Evolutionary conservation across 2,888 invertebrate species (phyloP).

Genomic region (Drosophila affinis): DNA sequence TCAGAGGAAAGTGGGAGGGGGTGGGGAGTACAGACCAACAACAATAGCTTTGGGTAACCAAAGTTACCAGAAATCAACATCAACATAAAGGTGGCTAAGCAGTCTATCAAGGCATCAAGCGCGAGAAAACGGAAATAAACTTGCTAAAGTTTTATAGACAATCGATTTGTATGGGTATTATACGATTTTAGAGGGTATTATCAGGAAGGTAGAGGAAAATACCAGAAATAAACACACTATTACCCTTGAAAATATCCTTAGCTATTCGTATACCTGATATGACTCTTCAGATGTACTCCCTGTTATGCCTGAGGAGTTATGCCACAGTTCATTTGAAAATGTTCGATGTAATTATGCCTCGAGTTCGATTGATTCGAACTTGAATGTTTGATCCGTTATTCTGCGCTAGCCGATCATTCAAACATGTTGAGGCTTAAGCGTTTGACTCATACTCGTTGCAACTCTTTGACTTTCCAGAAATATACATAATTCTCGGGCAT

Average conservation of each 20-base stretch:
- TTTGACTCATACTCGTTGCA: neutral
- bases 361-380: too few relatives aligned
- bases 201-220: too few relatives aligned
- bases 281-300: neutral
- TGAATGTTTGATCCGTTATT: too few relatives aligned
- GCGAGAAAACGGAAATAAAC: neutral
- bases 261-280: neutral
- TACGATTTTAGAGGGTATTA: too few relatives aligned
- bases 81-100: neutral
- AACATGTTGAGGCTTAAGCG: too few relatives aligned
- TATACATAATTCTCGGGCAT: too few relatives aligned
- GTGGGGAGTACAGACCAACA: neutral
- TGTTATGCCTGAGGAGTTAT: too few relatives aligned
- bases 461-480: neutral
- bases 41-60: neutral
- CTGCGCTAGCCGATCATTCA: too few relatives aligned
- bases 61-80: slow-evolving; percentile 1
- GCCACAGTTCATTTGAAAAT: too few relatives aligned
- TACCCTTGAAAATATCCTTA: neutral
- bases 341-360: too few relatives aligned
- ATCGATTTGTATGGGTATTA: neutral
- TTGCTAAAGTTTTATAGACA: neutral
- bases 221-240: too few relatives aligned
- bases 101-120: neutral
- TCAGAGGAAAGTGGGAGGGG: slow-evolving; percentile 11